A percentile compares a stretch with the other conserved stretches of the same genome.
phyloP scores from a whole-genome alignment of 2,113 vertebrate genomes.

The Rhadina sibilatrix region DNA sequence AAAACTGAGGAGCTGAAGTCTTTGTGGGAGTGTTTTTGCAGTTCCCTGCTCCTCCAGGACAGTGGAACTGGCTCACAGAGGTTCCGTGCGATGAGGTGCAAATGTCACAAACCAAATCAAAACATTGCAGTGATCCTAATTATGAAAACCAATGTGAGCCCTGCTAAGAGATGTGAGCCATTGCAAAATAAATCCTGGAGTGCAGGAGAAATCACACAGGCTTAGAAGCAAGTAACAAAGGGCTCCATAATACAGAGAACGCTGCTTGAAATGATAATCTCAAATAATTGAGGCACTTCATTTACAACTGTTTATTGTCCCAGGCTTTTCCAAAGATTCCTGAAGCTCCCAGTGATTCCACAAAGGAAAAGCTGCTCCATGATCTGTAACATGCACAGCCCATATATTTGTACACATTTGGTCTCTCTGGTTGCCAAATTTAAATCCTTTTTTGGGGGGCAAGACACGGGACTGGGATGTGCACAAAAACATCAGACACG shows the following conservation, averaged over 20 bases:
- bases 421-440: neutral
- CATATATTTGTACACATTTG: accelerated
- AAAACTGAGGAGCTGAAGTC: neutral
- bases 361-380: neutral
- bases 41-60: neutral
- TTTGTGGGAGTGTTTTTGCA: neutral
- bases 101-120: neutral
- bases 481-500: neutral
- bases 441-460: neutral
- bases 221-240: neutral
- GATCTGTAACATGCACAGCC: accelerated
- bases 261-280: neutral
- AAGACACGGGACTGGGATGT: neutral
- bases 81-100: neutral
- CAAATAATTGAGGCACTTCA: neutral
- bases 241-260: neutral
- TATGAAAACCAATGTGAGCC: neutral
- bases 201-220: neutral
- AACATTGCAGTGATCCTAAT: neutral
- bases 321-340: neutral
- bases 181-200: neutral
- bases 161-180: neutral
- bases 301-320: neutral
- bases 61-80: neutral
- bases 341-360: neutral